Conservation (phyloP, 2,113 vertebrate genomes). For the Gulo gulo region DNA sequence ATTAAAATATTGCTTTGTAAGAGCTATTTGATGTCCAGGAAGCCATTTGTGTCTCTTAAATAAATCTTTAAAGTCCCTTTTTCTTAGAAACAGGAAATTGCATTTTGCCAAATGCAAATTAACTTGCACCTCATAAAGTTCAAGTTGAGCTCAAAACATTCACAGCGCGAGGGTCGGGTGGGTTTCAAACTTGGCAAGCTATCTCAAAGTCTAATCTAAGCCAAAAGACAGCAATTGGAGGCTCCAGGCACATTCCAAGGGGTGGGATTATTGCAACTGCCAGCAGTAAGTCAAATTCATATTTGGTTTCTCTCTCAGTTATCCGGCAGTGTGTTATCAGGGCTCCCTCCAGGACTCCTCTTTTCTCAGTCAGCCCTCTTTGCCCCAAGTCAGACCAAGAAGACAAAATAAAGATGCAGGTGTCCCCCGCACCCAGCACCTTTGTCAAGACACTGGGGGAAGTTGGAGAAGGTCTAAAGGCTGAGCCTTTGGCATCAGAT, state of each 20-base stretch:
- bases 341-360: fast-evolving
- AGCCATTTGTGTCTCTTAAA: slow-evolving; percentile 79
- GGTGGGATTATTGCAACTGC: slow-evolving; percentile 70
- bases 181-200: slow-evolving; percentile 75
- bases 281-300: slow-evolving; percentile 37
- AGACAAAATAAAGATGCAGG: neutral
- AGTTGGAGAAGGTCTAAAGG: neutral
- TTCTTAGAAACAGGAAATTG: slow-evolving; percentile 81
- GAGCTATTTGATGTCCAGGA: slow-evolving; percentile 81
- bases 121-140: slow-evolving; percentile 80
- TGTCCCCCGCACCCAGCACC: too few species aligned
- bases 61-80: slow-evolving; percentile 79
- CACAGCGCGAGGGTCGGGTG: slow-evolving; percentile 49
- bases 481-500: neutral
- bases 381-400: neutral
- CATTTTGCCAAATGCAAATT: slow-evolving; percentile 82
- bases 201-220: slow-evolving; percentile 75
- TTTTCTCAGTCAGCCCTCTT: neutral
- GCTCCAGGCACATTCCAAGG: slow-evolving; percentile 64
- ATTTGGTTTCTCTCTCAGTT: neutral
- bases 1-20: slow-evolving; percentile 81
- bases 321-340: neutral
- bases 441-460: neutral
- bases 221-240: slow-evolving; percentile 71
- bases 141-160: slow-evolving; percentile 78